Evolutionary conservation across 1,140 invertebrate species (phyloP), one percentile per base, ranked within the genome.

Genomic region (Rhysida immarginata): DNA sequence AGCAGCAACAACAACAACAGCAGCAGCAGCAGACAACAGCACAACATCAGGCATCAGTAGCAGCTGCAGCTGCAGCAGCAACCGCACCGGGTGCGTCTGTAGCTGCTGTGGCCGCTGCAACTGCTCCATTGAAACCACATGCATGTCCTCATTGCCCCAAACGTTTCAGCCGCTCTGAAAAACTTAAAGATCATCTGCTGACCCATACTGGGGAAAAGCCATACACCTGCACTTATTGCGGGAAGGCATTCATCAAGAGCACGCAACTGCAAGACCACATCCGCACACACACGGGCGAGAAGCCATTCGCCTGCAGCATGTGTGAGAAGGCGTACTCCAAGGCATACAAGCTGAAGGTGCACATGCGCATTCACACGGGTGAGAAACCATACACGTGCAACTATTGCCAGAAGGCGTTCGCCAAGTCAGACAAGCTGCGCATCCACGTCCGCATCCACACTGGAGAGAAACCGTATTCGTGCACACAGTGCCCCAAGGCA

Each of bases 321-420:
- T 95, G 90, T 65, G 78, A 82, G 2, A 86, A 92, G 59, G 81
- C 85, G 1, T 94, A 94, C 63, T 85, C 87, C 26, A 90, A 87
- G 70, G 86, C 86, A 60, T 81, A 86, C 61, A 82, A 85, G 62
- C 71, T 87, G 11, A 85, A 85, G 62, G 83, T 85, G 63, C 84
- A 87, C 63, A 75, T 83, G 62, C 71, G 84, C 5, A 85, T 82
- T 0, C 84, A 84, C 62, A 84, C 82, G 24, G 49, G 49, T 13
- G 49, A 51, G 20, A 51, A 51, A 27, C 74, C 72, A 1, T 76
- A 75, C 56, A 64, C 67, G 48, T 76, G 75, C 58, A 64, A 69
- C 3, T 62, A 74, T 55, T 77, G 75, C 60, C 70, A 70, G 43
- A 77, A 76, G 57, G 68, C 70, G 1, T 77, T 78, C 61, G 71